Base-by-base conservation (phyloP, 2,797 vertebrate genomes). In the Coluber constrictor region DNA sequence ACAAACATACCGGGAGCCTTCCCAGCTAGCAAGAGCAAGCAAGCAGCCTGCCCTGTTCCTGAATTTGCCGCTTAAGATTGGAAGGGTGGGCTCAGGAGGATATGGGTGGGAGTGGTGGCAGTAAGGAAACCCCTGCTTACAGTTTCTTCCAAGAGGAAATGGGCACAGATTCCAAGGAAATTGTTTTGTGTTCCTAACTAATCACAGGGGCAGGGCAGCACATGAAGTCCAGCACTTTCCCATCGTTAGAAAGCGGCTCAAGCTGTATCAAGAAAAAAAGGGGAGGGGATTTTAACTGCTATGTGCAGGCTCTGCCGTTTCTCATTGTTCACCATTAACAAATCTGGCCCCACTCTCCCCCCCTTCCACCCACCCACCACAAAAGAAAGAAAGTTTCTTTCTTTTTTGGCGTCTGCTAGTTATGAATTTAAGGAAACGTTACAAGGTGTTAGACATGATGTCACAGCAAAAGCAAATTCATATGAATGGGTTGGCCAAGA, bases 141-240 rank as follows among this genome's bases (percentile, higher is more conserved):
- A 96, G 95, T 96, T 97, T 93, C 94, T 96, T 97, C 92, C 0
- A 94, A 97, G 94, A 97, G 98, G 98, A 98, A 98, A 96, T 51
- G 97, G 98, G 98, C 97, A 97, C 94, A 59, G 97, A 97, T 97
- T 98, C 97, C 96, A 97, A 98, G 97, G 97, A 98, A 97, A 97
- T 97, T 92, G 94, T 97, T 95, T 95, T 97, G 63, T 96, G 97
- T 98, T 98, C 97, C 97, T 97, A 97, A 97, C 95, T 96, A 95
- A 97, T 94, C 32, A 87, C 92, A 86, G 88, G 90, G 93, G 91
- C 94, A 94, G 87, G 93, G 89, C 18, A 0, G 60, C 29, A 5
- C 93, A 0, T 63, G 27, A 89, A 5, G 0, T 93, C 92, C 66
- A 7, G 70, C 66, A 91, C 70, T 95, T 96, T 94, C 95, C 90